Conservation (phyloP, 1,140 invertebrate genomes). For the Muscidifurax raptorellus region DNA sequence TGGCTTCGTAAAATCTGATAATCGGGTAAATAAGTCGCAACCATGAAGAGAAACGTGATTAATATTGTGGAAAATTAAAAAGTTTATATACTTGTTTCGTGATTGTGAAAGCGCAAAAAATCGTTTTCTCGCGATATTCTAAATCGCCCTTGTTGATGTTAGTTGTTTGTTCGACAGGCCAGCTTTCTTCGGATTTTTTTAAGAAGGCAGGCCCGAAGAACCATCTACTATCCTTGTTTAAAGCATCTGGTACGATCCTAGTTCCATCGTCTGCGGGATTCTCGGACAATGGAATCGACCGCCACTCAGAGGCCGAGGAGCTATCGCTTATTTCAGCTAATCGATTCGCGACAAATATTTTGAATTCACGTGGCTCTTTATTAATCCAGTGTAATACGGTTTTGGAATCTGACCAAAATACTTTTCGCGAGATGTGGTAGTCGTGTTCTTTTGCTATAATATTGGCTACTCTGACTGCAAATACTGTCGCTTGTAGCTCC, state of each 20-base stretch:
- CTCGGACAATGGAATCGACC: background rate
- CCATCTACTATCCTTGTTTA: background rate
- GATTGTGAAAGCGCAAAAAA: background rate
- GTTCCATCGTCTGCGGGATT: conserved; percentile 23
- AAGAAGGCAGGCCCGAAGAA: background rate
- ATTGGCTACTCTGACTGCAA: background rate
- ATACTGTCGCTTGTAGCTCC: background rate
- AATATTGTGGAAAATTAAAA: background rate
- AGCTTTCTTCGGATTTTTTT: background rate
- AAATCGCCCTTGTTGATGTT: background rate
- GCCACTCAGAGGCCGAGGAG: background rate
- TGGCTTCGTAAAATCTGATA: background rate
- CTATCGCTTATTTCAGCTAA: background rate
- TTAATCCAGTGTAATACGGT: background rate
- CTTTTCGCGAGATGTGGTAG: background rate
- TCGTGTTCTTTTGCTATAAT: background rate
- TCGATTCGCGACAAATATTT: conserved; percentile 3
- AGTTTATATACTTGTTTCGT: background rate
- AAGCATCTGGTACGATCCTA: background rate
- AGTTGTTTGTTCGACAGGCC: background rate
- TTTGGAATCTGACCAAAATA: conserved; percentile 14
- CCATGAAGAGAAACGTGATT: background rate
- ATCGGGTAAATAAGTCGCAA: background rate
- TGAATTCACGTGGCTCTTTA: too few relatives aligned
- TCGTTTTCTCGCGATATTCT: background rate